A percentile compares a stretch with the other conserved stretches of the same genome.
Conservation (phyloP, 1,140 invertebrate species). For the Drosophila prosaltans region DNA sequence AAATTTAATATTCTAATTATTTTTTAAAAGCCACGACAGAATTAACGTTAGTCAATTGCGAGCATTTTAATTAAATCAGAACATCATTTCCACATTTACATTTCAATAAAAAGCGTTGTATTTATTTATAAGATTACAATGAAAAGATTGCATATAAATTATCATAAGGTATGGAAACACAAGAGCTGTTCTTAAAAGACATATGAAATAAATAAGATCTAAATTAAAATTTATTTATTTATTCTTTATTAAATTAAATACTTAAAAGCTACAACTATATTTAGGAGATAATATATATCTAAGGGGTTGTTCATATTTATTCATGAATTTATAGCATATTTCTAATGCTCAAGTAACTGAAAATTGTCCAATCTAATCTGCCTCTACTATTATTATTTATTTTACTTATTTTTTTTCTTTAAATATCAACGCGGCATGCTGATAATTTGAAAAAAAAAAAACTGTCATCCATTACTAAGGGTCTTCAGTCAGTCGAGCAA, state of each 20-base stretch:
- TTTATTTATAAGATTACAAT: constrained; percentile 81
- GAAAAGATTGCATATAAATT: constrained; percentile 79
- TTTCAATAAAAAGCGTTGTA: constrained; percentile 80
- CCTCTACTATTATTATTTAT: constrained; percentile 34
- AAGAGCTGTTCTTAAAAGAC: constrained; percentile 81
- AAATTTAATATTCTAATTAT: too few relatives aligned
- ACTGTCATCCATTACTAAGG: constrained; percentile 31
- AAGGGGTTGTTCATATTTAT: constrained; percentile 75
- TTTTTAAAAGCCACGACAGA: too few relatives aligned
- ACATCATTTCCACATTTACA: constrained; percentile 32
- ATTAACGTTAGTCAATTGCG: too few relatives aligned
- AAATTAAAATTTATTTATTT: constrained; percentile 82
- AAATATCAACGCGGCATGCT: constrained; percentile 46
- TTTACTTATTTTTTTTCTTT: constrained; percentile 10
- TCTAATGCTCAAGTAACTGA: constrained; percentile 82
- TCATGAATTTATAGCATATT: constrained; percentile 51
- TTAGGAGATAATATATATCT: constrained; percentile 77
- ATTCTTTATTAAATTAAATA: constrained; percentile 77
- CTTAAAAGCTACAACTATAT: constrained; percentile 76
- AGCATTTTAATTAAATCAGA: background rate
- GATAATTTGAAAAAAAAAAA: constrained; percentile 64
- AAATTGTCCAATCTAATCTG: constrained; percentile 42
- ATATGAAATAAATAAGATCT: constrained; percentile 79
- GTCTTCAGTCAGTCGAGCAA: constrained; percentile 82
- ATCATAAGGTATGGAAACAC: constrained; percentile 79